A percentile compares a stretch with the other conserved stretches of the same genome.
These are phyloP conservation scores for Rallus limicola DNA, from an alignment of 2,113 vertebrate species.

Conservation along the genomic window DNA sequence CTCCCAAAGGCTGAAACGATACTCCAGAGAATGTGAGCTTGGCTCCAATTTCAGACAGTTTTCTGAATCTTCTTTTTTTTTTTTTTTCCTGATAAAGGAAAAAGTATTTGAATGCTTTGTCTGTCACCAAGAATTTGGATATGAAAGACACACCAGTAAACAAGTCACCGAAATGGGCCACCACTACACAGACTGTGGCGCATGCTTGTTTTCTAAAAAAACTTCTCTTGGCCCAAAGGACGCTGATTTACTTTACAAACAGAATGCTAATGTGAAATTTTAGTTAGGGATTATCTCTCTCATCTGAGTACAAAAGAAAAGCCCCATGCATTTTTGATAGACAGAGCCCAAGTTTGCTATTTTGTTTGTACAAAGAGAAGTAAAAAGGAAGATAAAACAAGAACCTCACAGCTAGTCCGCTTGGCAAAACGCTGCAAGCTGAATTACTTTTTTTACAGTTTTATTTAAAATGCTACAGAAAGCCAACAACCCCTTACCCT, in stretches of 20 bases:
- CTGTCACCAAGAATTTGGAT: slow-evolving; percentile 42
- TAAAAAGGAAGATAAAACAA: slow-evolving; percentile 24
- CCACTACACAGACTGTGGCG: background rate
- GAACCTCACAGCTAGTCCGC: background rate
- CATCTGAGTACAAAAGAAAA: slow-evolving; percentile 56
- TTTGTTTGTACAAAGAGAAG: slow-evolving; percentile 34
- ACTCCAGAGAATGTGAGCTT: slow-evolving; percentile 58
- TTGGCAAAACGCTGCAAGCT: background rate
- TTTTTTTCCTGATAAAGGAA: background rate
- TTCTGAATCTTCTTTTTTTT: slow-evolving; percentile 23
- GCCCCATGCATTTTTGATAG: slow-evolving; percentile 60
- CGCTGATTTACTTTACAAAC: slow-evolving; percentile 15
- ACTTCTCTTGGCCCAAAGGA: background rate
- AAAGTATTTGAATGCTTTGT: slow-evolving; percentile 38
- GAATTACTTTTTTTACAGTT: background rate
- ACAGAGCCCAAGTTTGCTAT: slow-evolving; percentile 35
- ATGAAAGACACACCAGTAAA: slow-evolving; percentile 44
- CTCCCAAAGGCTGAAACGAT: slow-evolving; percentile 46
- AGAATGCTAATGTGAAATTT: slow-evolving; percentile 45
- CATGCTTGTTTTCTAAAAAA: background rate
- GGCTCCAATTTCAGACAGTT: slow-evolving; percentile 48
- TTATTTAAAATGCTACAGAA: slow-evolving; percentile 21
- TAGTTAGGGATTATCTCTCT: slow-evolving; percentile 46
- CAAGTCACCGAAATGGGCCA: slow-evolving; percentile 22
- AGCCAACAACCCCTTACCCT: background rate